phyloP scores from a whole-genome alignment of 2,113 vertebrate genomes.

The Peromyscus leucopus region DNA sequence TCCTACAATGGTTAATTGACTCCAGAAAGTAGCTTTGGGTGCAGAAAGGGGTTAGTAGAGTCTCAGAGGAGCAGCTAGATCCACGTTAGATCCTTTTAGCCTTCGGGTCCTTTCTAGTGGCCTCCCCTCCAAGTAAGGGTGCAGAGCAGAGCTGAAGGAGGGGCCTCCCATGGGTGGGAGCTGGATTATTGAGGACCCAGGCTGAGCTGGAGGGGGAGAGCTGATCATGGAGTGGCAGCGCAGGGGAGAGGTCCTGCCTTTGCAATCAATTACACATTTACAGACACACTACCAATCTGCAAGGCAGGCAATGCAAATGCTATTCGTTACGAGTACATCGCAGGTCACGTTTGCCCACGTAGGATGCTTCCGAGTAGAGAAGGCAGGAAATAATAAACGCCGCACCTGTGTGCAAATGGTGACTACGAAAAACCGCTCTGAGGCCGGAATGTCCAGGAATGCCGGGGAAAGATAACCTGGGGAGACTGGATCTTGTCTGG shows the following conservation, averaged over 20 bases:
- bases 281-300: neutral
- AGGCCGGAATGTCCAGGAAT: neutral
- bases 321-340: neutral
- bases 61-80: neutral
- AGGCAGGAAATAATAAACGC: neutral
- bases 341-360: neutral
- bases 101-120: accelerated
- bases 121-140: neutral
- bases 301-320: neutral
- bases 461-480: accelerated
- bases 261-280: neutral
- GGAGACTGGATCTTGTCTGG: neutral
- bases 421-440: neutral
- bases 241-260: neutral
- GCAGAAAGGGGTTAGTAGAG: neutral
- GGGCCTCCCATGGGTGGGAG: neutral
- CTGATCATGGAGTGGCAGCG: no score
- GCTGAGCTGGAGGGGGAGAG: no score
- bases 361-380: neutral
- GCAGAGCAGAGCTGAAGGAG: neutral
- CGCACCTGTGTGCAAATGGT: neutral
- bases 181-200: neutral
- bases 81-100: neutral
- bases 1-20: neutral
- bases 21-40: neutral